Evolutionary conservation across 2,888 invertebrate species (phyloP), one percentile per base, ranked within the genome.

Genomic region (Carabus problematicus): DNA sequence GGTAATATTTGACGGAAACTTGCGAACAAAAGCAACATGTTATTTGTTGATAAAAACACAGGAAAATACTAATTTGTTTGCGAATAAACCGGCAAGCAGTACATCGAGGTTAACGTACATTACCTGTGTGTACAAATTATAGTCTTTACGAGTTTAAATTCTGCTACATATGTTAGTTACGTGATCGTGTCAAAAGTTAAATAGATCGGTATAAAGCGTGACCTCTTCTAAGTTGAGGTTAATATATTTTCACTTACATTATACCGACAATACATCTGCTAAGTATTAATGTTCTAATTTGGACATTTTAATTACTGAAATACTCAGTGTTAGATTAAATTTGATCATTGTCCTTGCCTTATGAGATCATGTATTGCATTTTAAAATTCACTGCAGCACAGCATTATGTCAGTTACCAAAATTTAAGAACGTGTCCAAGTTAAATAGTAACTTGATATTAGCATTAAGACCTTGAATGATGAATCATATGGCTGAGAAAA

Each of bases 1-100:
- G 45, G 61, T 42, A n/a, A 59, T 61, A 49, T 61, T 12, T 47
- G 49, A 61, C 49, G 49, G 47, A 19, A 61, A 47, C 61, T 61
- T 61, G 58, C 61, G 39, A 61, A 61, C 49, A 61, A 61, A 61
- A 61, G 39, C 19, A 6, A 56, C n/a, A 19, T 61, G 61, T 61
- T 61, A 29, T 49, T 49, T 49, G 49, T 61, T 54, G 64, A 11
- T 64, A 19, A 56, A n/a, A 64, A 64, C 56, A 56, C 64, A 64
- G 64, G 64, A 64, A 64, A 56, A 55, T 45, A 52, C 29, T 64
- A 64, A 64, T 64, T 64, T 55, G 42, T 41, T 42, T 52, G 42
- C 18, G 54, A 64, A 64, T 52, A 42, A 29, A 55, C 18, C 55
- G 52, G 1, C 19, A 14, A 45, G 45, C 52, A n/a, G n/a, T 16